phyloP scores from a whole-genome alignment of 2,113 vertebrate genomes.

The Tachycineta bicolor region DNA sequence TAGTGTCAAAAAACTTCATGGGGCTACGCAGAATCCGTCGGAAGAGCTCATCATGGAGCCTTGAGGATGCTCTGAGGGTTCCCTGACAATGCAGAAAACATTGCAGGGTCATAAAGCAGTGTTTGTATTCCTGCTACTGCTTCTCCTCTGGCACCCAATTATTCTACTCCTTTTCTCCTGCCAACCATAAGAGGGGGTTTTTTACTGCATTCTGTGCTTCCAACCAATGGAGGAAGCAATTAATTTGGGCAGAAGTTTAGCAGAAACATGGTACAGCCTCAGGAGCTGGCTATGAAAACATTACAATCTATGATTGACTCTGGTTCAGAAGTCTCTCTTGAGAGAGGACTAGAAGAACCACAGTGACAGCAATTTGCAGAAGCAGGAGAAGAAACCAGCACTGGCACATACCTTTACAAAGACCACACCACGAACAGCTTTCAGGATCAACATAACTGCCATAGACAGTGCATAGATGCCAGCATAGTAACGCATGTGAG shows the following conservation, averaged over 20 bases:
- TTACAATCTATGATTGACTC: neutral
- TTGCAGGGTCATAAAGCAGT: neutral
- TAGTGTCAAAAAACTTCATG: conserved; percentile 95
- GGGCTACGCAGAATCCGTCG: conserved; percentile 89
- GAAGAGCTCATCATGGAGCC: conserved; percentile 89
- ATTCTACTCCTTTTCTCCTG: neutral
- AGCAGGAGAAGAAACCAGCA: neutral
- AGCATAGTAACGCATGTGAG: conserved; percentile 87
- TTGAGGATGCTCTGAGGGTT: conserved; percentile 87
- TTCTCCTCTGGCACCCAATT: neutral
- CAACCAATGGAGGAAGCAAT: neutral
- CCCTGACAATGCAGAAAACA: conserved; percentile 69
- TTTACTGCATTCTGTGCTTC: neutral
- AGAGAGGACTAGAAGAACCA: neutral
- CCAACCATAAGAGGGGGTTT: rapidly evolving
- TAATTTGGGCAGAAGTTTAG: neutral
- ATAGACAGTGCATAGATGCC: conserved; percentile 90
- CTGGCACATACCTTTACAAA: conserved; percentile 86
- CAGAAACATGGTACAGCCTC: neutral
- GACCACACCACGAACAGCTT: conserved; percentile 85
- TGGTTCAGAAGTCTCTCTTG: neutral
- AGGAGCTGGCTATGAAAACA: neutral
- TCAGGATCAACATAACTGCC: conserved; percentile 89
- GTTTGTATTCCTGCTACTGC: neutral
- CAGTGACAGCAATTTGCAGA: neutral